Conservation (phyloP, 2,797 vertebrate species). For the Crypturellus tataupa region DNA sequence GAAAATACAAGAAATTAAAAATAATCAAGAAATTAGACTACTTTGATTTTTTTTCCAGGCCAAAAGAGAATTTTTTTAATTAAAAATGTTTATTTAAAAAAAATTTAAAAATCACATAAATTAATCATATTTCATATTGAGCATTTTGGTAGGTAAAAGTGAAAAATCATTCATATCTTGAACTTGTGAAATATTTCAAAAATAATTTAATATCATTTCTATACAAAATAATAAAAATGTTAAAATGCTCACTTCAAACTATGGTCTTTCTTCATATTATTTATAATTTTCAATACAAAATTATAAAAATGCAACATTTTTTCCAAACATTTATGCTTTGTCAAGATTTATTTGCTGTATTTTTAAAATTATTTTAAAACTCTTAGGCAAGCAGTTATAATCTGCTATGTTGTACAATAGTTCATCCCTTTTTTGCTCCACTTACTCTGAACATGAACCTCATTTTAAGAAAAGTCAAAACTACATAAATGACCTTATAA, state of each 20-base stretch:
- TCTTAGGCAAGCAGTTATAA: not conserved
- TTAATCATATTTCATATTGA: not conserved
- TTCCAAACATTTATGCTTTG: not conserved
- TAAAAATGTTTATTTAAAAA: too few species aligned
- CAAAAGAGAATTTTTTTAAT: not conserved
- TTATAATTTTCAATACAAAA: slow-evolving; percentile 5
- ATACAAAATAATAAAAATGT: not conserved
- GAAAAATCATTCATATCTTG: not conserved
- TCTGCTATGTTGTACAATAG: not conserved
- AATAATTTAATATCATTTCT: not conserved
- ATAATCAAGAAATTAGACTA: not conserved
- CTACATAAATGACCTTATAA: not conserved
- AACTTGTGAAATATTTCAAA: not conserved
- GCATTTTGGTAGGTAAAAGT: not conserved
- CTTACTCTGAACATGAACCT: not conserved
- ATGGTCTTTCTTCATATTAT: not conserved
- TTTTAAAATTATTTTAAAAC: not conserved
- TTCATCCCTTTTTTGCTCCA: not conserved
- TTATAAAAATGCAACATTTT: not conserved
- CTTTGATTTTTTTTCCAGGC: not conserved
- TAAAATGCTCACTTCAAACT: not conserved
- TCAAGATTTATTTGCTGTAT: not conserved
- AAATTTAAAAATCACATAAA: not conserved
- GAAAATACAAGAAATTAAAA: not conserved
- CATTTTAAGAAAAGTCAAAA: not conserved